A percentile compares a stretch with the other conserved stretches of the same genome.
Conservation (phyloP, 2,113 vertebrate species). For the Phyllopteryx taeniolatus region DNA sequence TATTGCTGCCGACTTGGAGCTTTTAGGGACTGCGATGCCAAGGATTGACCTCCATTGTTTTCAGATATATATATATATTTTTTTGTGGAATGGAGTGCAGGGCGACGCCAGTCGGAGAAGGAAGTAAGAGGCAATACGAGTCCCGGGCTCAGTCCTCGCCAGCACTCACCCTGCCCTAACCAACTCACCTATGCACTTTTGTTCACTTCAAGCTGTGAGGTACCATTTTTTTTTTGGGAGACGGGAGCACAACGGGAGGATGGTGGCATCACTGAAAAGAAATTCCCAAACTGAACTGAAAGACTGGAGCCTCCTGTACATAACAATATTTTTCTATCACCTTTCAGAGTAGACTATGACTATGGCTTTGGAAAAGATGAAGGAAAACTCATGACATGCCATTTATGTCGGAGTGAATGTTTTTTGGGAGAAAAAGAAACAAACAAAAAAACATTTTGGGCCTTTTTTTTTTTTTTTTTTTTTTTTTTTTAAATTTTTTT, state of each 20-base stretch:
- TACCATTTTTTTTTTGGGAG: constrained; percentile 67
- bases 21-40: constrained; percentile 22
- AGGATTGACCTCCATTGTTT: constrained; percentile 31
- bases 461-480: constrained; percentile 29
- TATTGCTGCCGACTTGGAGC: constrained; percentile 40
- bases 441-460: constrained; percentile 10
- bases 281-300: constrained; percentile 63
- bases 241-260: constrained; percentile 70
- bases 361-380: constrained; percentile 61
- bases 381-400: constrained; percentile 63
- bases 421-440: constrained; percentile 44
- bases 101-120: constrained; percentile 44
- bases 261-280: constrained; percentile 54
- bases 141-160: constrained; percentile 47
- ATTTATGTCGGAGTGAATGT: constrained; percentile 59
- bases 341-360: constrained; percentile 56
- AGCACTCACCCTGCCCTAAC: constrained; percentile 68
- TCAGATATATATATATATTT: not conserved
- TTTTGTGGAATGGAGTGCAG: constrained; percentile 42
- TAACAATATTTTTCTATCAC: constrained; percentile 74
- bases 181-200: constrained; percentile 80
- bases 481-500: too few species aligned
- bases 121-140: constrained; percentile 40
- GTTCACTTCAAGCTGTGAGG: constrained; percentile 79
- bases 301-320: constrained; percentile 66